These are phyloP conservation scores for Chrysina gloriosa DNA, from an alignment of 2,888 invertebrate species.

Conservation along the genomic window DNA sequence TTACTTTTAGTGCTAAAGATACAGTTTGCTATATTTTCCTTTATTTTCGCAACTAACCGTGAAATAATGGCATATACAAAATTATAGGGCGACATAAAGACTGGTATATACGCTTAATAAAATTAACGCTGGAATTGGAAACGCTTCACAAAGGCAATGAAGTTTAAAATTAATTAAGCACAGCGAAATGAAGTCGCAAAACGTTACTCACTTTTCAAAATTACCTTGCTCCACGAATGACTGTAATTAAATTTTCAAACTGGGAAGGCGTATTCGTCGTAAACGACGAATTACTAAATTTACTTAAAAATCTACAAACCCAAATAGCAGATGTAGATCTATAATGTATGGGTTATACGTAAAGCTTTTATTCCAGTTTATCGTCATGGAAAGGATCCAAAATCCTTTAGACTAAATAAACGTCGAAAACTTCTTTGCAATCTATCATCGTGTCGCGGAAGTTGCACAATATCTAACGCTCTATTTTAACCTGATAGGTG, in stretches of 20 bases:
- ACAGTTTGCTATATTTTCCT: conserved; percentile 4
- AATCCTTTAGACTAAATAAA: neutral
- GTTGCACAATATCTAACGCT: neutral
- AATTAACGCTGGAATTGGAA: conserved; percentile 28
- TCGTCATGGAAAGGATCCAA: neutral
- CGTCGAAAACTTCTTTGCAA: neutral
- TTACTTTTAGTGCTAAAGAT: conserved; percentile 1
- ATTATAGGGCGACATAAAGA: conserved; percentile 28
- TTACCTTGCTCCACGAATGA: conserved; percentile 24
- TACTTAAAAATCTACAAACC: conserved; percentile 1
- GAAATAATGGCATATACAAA: conserved; percentile 29
- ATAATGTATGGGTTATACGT: neutral
- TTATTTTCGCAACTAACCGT: conserved; percentile 18
- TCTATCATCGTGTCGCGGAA: neutral
- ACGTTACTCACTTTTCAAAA: conserved; percentile 6
- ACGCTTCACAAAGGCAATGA: conserved; percentile 19
- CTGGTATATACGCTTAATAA: conserved; percentile 25
- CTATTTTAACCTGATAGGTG: neutral
- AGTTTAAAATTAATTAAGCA: conserved; percentile 31
- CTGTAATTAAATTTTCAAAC: conserved; percentile 31
- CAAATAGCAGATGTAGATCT: neutral
- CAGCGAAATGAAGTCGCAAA: conserved; percentile 15
- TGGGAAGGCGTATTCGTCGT: neutral
- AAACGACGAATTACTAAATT: neutral
- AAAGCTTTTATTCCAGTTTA: neutral